Evolutionary conservation across 2,888 invertebrate species (phyloP).

Genomic region (Acleris emargana): DNA sequence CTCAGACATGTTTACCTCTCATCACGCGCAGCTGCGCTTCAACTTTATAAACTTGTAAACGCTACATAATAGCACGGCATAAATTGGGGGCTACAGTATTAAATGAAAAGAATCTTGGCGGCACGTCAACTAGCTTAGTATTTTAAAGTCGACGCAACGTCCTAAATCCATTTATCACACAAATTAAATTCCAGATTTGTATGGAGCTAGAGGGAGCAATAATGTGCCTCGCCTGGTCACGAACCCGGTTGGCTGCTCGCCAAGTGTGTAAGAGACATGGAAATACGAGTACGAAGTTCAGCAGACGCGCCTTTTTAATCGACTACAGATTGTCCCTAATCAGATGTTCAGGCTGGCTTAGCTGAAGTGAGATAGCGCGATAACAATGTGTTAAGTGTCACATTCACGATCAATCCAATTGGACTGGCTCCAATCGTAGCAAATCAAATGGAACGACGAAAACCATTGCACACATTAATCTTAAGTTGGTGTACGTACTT

Average conservation of each 20-base stretch:
- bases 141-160: slow-evolving; percentile 43
- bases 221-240: slow-evolving; percentile 45
- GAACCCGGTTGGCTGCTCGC: slow-evolving; percentile 46
- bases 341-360: background rate
- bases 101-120: slow-evolving; percentile 20
- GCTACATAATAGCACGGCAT: background rate
- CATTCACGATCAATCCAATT: too few species aligned
- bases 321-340: background rate
- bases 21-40: slow-evolving; percentile 7
- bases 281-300: slow-evolving; percentile 39
- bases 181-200: slow-evolving; percentile 54
- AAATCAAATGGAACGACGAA: too few species aligned
- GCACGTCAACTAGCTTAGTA: slow-evolving; percentile 33
- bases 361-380: background rate
- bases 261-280: slow-evolving; percentile 41
- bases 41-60: slow-evolving; percentile 4
- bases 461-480: too few species aligned
- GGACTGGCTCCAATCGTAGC: too few species aligned
- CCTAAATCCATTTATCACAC: slow-evolving; percentile 57
- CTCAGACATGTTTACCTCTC: slow-evolving; percentile 9
- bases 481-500: too few species aligned
- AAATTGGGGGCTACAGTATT: background rate
- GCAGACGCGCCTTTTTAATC: slow-evolving; percentile 35
- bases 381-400: too few species aligned
- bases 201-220: slow-evolving; percentile 40